Evolutionary conservation across 1,140 invertebrate genomes (phyloP).

Genomic region (Steinernema khuongi): DNA sequence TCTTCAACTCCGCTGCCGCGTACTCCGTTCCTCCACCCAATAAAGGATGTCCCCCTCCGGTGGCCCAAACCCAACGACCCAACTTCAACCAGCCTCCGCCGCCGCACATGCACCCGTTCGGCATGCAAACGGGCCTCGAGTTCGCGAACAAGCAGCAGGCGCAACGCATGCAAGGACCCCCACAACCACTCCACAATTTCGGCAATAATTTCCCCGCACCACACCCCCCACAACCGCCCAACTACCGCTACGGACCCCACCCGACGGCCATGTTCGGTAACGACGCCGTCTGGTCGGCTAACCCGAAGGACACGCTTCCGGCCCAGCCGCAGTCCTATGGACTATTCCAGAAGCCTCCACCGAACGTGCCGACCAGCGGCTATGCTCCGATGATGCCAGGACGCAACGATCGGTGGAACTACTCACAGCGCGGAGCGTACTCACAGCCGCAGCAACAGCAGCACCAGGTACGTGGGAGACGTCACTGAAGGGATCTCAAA

Average conservation of each 20-base stretch:
- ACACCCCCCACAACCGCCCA: not conserved
- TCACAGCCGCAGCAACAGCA: not conserved
- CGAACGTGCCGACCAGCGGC: not conserved
- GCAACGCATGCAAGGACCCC: not conserved
- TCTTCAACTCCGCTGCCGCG: not conserved
- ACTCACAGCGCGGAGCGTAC: not conserved
- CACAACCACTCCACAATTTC: not conserved
- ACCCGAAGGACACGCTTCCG: not conserved
- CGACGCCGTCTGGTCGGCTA: not conserved
- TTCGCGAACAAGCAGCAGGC: not conserved
- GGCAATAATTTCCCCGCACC: not conserved
- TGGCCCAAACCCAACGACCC: not conserved
- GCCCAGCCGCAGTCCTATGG: not conserved
- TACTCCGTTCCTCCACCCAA: not conserved
- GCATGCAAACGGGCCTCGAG: not conserved
- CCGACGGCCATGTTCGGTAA: not conserved
- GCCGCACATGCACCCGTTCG: not conserved
- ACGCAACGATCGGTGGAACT: not conserved
- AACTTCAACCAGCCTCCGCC: not conserved
- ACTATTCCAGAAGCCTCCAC: not conserved
- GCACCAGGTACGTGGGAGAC: not conserved
- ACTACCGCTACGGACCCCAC: not conserved
- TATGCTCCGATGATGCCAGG: slow-evolving; percentile 9
- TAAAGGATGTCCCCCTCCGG: not conserved
- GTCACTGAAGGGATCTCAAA: no score